Conservation (phyloP, 2,888 invertebrate genomes). For the Archaeoteleia sp. region DNA sequence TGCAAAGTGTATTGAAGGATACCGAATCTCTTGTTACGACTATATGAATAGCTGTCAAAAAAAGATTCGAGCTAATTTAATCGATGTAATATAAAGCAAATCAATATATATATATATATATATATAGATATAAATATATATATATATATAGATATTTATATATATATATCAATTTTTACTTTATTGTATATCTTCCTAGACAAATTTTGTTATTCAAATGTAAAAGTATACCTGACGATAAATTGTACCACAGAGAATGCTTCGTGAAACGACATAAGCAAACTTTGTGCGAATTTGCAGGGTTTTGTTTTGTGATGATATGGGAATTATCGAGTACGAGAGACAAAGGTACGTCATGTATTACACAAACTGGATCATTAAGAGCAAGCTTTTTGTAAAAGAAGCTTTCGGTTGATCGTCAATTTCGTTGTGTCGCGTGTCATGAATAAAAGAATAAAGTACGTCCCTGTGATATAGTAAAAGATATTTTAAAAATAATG, state of each 20-base stretch:
- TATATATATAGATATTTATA: too few species aligned
- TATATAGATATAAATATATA: too few species aligned
- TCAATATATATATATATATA: too few species aligned
- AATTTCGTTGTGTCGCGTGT: constrained; percentile 29
- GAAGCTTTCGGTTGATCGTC: constrained; percentile 24
- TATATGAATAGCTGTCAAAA: constrained; percentile 60
- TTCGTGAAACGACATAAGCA: background rate
- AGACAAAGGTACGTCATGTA: too few species aligned
- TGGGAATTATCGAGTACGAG: too few species aligned
- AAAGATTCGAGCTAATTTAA: constrained; percentile 66
- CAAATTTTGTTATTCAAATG: constrained; percentile 24
- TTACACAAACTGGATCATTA: too few species aligned
- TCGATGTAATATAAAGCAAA: constrained; percentile 68
- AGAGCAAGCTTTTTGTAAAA: constrained; percentile 8
- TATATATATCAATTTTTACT: constrained; percentile 62
- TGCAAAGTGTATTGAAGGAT: constrained; percentile 67
- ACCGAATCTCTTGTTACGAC: constrained; percentile 67
- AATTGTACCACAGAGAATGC: background rate
- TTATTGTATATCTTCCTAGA: constrained; percentile 40
- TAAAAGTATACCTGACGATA: constrained; percentile 46
- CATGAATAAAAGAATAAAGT: constrained; percentile 41
- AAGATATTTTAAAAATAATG: constrained; percentile 54
- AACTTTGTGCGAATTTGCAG: too few species aligned
- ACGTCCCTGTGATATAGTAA: constrained; percentile 63
- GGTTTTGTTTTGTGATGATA: too few species aligned